These are phyloP conservation scores for Malthinus flaveolus DNA, from an alignment of 2,888 invertebrate species.

Conservation along the genomic window DNA sequence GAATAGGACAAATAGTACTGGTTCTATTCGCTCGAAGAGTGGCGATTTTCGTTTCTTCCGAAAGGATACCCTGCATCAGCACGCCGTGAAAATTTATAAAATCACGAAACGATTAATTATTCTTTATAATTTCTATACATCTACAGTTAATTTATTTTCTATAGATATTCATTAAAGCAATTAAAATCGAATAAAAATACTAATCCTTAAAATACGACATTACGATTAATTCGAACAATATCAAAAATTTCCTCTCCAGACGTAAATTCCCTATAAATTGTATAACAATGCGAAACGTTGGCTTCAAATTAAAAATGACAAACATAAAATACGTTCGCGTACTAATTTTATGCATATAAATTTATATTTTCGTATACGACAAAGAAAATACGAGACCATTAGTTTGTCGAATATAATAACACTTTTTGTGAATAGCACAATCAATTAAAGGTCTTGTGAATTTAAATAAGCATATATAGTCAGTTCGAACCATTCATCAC, in stretches of 20 bases:
- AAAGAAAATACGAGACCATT: constrained; percentile 34
- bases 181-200: no score
- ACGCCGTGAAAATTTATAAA: no score
- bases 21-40: no score
- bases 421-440: constrained; percentile 35
- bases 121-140: no score
- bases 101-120: no score
- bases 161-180: no score
- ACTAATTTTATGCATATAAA: constrained; percentile 55
- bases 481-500: constrained; percentile 47
- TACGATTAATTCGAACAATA: neutral
- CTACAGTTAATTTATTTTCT: no score
- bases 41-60: no score
- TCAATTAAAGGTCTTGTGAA: constrained; percentile 32
- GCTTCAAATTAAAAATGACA: constrained; percentile 1
- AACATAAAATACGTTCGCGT: constrained; percentile 36
- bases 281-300: constrained; percentile 2
- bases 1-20: no score
- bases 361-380: constrained; percentile 49
- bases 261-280: constrained; percentile 2
- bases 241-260: constrained; percentile 1
- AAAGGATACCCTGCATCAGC: no score
- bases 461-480: constrained; percentile 28
- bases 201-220: no score
- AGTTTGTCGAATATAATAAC: constrained; percentile 21